These are phyloP conservation scores for Boloria euphrosyne DNA, from an alignment of 2,888 invertebrate genomes.

Conservation along the genomic window DNA sequence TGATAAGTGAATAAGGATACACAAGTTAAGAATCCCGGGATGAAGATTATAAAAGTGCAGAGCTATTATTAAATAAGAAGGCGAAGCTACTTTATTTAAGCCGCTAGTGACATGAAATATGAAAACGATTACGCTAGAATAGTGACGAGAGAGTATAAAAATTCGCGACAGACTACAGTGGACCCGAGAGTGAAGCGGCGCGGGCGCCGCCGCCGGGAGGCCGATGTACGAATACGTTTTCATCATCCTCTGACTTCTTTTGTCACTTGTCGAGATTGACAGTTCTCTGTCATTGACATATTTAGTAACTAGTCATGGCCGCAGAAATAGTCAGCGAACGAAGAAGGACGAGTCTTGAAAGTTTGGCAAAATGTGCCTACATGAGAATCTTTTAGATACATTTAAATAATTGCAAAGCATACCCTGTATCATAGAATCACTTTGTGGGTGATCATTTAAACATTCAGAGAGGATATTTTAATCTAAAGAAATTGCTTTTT, in stretches of 20 bases:
- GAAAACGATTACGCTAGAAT: constrained; percentile 61
- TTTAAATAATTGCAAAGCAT: constrained; percentile 95
- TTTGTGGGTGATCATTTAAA: constrained; percentile 84
- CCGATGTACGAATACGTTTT: constrained; percentile 47
- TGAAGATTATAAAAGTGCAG: constrained; percentile 40
- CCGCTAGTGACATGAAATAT: constrained; percentile 60
- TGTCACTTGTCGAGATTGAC: constrained; percentile 22
- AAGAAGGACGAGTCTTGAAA: constrained; percentile 56
- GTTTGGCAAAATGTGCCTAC: constrained; percentile 71
- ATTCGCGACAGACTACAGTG: constrained; percentile 77
- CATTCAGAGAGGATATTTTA: constrained; percentile 77
- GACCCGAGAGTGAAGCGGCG: constrained; percentile 70
- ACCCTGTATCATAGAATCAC: constrained; percentile 96
- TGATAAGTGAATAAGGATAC: constrained; percentile 70
- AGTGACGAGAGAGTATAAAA: constrained; percentile 76
- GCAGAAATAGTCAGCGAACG: constrained; percentile 44
- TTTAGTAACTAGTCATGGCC: constrained; percentile 31
- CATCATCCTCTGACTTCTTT: constrained; percentile 33
- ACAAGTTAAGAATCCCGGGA: constrained; percentile 35
- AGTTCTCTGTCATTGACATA: constrained; percentile 2
- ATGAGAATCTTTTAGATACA: constrained; percentile 83
- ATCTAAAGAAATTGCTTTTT: constrained; percentile 75
- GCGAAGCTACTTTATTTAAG: constrained; percentile 55
- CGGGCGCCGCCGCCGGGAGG: constrained; percentile 53
- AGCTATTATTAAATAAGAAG: constrained; percentile 49